Evolutionary conservation across 1,140 invertebrate species (phyloP).

Genomic region (Aphidius ervi): DNA sequence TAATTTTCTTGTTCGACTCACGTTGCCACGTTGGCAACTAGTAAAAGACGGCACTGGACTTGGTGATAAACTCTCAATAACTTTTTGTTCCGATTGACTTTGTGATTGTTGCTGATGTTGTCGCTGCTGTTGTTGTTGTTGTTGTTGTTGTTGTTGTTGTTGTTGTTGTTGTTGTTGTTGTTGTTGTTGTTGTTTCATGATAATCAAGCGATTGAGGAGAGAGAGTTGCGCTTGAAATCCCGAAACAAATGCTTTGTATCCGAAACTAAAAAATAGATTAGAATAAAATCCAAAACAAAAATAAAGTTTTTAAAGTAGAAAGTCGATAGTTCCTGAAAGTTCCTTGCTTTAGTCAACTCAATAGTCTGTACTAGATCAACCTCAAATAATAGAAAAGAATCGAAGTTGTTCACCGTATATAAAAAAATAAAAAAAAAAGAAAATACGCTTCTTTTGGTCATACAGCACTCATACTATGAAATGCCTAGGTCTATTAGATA

Average conservation of each 20-base stretch:
- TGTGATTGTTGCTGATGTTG: conserved; percentile 26
- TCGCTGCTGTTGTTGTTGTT: conserved; percentile 41
- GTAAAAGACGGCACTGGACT: conserved; percentile 43
- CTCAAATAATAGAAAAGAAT: no score
- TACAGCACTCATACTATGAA: no score
- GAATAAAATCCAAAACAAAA: neutral
- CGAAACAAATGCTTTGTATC: conserved; percentile 57
- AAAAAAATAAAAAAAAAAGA: neutral
- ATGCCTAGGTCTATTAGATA: no score
- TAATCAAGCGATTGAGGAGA: conserved; percentile 53
- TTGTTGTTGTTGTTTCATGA: conserved; percentile 48
- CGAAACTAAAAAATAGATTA: conserved; percentile 37
- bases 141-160: conserved; percentile 24
- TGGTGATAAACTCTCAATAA: conserved; percentile 43
- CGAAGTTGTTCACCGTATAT: no score
- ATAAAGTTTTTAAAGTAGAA: no score
- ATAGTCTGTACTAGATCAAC: no score
- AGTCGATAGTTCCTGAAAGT: no score
- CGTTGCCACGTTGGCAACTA: conserved; percentile 40
- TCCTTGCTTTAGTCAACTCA: no score
- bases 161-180: conserved; percentile 8
- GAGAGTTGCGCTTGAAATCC: conserved; percentile 58
- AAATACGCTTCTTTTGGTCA: no score
- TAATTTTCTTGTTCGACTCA: conserved; percentile 42
- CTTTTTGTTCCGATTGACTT: conserved; percentile 33